Evolutionary conservation across 2,797 vertebrate genomes (phyloP), one percentile per base, ranked within the genome.

Genomic region (Picus viridis): DNA sequence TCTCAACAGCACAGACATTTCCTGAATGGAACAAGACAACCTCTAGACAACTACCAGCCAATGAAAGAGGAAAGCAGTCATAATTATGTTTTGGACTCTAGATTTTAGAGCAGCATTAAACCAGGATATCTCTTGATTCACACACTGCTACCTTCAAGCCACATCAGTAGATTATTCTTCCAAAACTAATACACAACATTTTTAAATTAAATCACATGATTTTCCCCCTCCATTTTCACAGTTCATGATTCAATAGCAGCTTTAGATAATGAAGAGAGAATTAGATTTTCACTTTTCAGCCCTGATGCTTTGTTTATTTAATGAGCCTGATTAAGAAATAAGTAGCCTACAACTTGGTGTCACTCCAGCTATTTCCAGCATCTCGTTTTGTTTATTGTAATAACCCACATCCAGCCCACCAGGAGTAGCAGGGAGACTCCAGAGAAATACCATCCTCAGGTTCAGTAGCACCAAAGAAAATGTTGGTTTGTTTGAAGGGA

Each of bases 401-500:
- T 62, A 87, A 77, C 65, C 78, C 90, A 77, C 83, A 85, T 23
- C 91, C 83, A 93, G 58, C 69, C 82, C 88, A 86, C 30, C 88
- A 90, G 81, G 64, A 86, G 57, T 18, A 89, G 76, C 69, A 69
- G 63, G 70, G 82, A 88, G 81, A 89, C 89, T 90, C 91, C 75
- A 63, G 81, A 90, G 90, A 72, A 96, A 93, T 29, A 57, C 90
- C 86, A 74, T n/a, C 75, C 81, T 64, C 61, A 32, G 0, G 27
- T 56, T 93, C n/a, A 91, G 18, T 4, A 87, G 83, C 32, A 1
- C 18, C 82, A 59, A 82, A 88, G 86, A 15, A 65, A 84, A 94
- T 22, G 75, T 10, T 87, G 90, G 88, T 92, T 95, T 90, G 88
- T 93, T 96, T 96, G 90, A 93, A 90, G 72, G 78, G 64, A 93